These are phyloP conservation scores for Dusona sp. DNA, from an alignment of 2,888 invertebrate genomes.

Conservation along the genomic window DNA sequence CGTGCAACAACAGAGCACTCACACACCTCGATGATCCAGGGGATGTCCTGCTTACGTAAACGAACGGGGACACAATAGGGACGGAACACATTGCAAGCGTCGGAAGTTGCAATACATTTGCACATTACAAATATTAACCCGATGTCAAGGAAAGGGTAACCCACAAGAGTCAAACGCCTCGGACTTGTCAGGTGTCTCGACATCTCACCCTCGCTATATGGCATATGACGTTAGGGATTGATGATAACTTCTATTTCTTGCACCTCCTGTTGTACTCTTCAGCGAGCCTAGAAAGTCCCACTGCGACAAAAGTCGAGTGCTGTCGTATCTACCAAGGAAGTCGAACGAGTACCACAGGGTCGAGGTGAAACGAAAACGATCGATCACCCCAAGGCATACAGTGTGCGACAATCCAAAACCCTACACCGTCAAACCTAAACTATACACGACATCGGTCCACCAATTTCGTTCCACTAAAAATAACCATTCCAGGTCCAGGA, in stretches of 20 bases:
- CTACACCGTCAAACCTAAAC: slow-evolving; percentile 14
- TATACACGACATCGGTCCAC: slow-evolving; percentile 11
- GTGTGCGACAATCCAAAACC: slow-evolving; percentile 5
- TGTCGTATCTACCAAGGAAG: slow-evolving; percentile 61
- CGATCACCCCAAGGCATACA: slow-evolving; percentile 65
- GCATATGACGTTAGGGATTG: slow-evolving; percentile 15
- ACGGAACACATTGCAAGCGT: slow-evolving; percentile 52
- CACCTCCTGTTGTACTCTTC: slow-evolving; percentile 15
- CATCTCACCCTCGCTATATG: slow-evolving; percentile 38
- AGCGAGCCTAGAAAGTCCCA: slow-evolving; percentile 14
- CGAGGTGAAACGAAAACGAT: slow-evolving; percentile 60
- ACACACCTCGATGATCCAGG: slow-evolving; percentile 64
- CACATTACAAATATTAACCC: slow-evolving; percentile 72
- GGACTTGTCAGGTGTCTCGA: slow-evolving; percentile 61
- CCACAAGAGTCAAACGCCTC: slow-evolving; percentile 63
- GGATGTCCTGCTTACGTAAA: slow-evolving; percentile 51
- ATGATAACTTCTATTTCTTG: slow-evolving; percentile 8
- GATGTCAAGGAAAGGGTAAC: slow-evolving; percentile 31
- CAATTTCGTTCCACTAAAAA: slow-evolving; percentile 23
- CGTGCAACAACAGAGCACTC: slow-evolving; percentile 48
- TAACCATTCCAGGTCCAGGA: neutral
- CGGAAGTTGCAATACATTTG: slow-evolving; percentile 71
- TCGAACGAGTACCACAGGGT: slow-evolving; percentile 33
- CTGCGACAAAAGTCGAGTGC: slow-evolving; percentile 16
- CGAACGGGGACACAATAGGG: slow-evolving; percentile 36